These are phyloP conservation scores for Montipora sp. DNA, from an alignment of 64 coral and sea anemone genomes.

Conservation along the genomic window DNA sequence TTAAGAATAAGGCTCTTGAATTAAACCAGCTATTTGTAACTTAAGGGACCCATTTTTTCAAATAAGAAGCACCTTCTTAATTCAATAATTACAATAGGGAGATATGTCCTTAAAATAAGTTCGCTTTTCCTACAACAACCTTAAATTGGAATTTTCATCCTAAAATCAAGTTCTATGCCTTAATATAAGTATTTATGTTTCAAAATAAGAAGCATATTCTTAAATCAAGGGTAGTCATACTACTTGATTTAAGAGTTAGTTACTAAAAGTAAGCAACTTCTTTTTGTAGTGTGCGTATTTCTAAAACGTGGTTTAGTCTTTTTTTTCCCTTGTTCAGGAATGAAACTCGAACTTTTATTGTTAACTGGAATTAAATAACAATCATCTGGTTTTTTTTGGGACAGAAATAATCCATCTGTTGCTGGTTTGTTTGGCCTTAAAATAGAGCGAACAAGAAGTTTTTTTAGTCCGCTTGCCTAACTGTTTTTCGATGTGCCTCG, in stretches of 20 bases:
- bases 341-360: too few relatives aligned
- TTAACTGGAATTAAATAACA: too few relatives aligned
- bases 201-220: neutral
- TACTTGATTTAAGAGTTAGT: too few relatives aligned
- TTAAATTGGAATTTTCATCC: constrained; percentile 4
- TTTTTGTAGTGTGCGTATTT: neutral
- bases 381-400: too few relatives aligned
- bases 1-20: neutral
- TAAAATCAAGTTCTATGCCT: neutral
- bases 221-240: too few relatives aligned
- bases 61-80: neutral
- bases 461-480: too few relatives aligned
- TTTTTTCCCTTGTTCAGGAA: too few relatives aligned
- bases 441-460: too few relatives aligned
- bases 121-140: neutral
- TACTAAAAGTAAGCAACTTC: too few relatives aligned
- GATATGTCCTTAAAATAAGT: neutral
- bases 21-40: neutral
- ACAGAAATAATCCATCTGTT: too few relatives aligned
- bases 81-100: neutral
- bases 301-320: neutral
- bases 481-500: too few relatives aligned
- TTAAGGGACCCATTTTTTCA: neutral
- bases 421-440: too few relatives aligned
- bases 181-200: neutral